Base-by-base conservation (phyloP, 2,113 vertebrate genomes). In the Piprites chloris region DNA sequence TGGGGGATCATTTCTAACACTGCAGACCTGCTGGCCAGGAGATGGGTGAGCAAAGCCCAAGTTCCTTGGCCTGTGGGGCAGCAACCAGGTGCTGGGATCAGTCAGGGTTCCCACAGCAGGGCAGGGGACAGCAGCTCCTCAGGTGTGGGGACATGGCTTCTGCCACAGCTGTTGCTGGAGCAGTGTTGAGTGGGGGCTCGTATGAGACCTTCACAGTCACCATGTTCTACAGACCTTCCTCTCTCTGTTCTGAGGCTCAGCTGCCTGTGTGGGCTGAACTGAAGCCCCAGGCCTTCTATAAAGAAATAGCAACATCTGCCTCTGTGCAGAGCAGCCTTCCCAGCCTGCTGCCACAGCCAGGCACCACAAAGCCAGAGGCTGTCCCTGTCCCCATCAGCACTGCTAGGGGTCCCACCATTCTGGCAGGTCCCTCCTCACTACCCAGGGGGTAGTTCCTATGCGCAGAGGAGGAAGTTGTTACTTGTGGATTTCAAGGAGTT, bases 151-250 rank as follows among this genome's bases (percentile, higher is more conserved):
- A 24, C 4, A 0, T 2, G 24, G 49, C 53, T 20, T 13, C 62
- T 33, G 42, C 35, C 5, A 1, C 14, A 17, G 32, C 2, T 2
- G 0, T 27, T 26, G 2, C 9, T 44, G 15, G 21, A 30, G 30
- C 3, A 6, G 3, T 7, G 7, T 26, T 0, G 0, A 32, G 4
- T 3, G 0, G 3, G 9, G 22, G 9, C 10, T 50, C 4, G 4
- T 52, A 16, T 52, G 71, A 73, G 26, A 33, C 41, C 32, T 50
- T 32, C 6, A 5, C 32, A 47, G 3, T 3, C 5, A 2, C 24
- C 27, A 1, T 20, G 32, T 22, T 17, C 33, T 6, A 3, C 4
- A 33, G 50, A 42, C 12, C 50, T 61, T 47, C 44, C 41, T 65
- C n/a, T 37, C n/a, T 37, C 37, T 9, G 0, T 28, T 17, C 58